Evolutionary conservation across 2,113 vertebrate species (phyloP).

Genomic region (Indicator maculatus): DNA sequence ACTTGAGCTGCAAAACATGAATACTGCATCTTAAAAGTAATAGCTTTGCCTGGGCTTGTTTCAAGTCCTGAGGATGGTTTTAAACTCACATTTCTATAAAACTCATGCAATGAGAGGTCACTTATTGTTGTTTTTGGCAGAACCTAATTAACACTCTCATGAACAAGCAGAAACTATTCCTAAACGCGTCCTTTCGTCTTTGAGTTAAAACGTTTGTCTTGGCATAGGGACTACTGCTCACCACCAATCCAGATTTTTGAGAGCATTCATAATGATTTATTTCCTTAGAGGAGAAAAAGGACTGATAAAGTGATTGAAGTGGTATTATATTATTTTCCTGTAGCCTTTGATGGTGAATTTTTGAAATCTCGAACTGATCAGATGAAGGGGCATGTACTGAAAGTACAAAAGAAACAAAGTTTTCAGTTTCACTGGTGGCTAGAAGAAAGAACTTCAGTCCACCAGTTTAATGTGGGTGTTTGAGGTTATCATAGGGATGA

Average conservation of each 20-base stretch:
- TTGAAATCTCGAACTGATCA: neutral
- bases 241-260: neutral
- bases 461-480: neutral
- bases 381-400: neutral
- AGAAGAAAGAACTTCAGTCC: neutral
- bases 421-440: neutral
- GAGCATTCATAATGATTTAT: neutral
- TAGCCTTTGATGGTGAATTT: neutral
- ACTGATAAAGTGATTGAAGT: neutral
- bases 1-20: neutral
- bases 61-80: neutral
- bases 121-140: neutral
- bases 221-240: neutral
- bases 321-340: neutral
- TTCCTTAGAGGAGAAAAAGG: neutral
- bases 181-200: conserved; percentile 8
- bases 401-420: neutral
- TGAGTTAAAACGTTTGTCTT: conserved; percentile 2
- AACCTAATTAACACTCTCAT: conserved; percentile 22
- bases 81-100: conserved; percentile 8
- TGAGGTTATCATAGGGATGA: neutral
- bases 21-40: neutral
- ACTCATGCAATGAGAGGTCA: neutral
- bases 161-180: neutral
- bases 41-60: neutral